A percentile compares a stretch with the other conserved stretches of the same genome.
These are phyloP conservation scores for Bombus balteatus DNA, from an alignment of 1,140 invertebrate genomes.

Conservation along the genomic window DNA sequence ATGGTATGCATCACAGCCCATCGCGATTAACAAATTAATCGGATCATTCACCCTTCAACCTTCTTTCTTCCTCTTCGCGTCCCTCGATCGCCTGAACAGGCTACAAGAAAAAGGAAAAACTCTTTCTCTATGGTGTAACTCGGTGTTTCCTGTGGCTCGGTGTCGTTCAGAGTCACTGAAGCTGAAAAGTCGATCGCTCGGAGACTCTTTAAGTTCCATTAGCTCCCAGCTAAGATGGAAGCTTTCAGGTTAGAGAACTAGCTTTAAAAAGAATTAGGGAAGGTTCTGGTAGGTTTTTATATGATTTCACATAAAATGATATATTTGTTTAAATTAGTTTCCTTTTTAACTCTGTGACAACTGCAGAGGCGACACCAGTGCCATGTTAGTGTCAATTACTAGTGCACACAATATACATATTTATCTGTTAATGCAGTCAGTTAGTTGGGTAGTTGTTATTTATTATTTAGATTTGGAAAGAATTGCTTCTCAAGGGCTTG, in stretches of 20 bases:
- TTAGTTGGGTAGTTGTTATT: too few species aligned
- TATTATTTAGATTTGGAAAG: too few species aligned
- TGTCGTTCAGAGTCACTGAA: slow-evolving; percentile 14
- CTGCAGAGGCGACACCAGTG: neutral
- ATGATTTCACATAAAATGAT: neutral
- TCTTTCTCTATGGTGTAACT: neutral
- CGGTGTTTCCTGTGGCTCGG: neutral
- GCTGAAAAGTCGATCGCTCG: neutral
- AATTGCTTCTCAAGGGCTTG: too few species aligned
- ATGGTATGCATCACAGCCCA: neutral
- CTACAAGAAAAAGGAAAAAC: neutral
- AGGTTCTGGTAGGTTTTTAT: neutral
- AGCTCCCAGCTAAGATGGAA: neutral
- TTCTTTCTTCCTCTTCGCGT: neutral
- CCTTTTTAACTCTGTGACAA: neutral
- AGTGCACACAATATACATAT: neutral
- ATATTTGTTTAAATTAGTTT: neutral
- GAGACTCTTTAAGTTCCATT: too few species aligned
- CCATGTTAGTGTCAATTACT: neutral
- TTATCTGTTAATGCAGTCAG: neutral
- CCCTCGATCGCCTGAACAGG: slow-evolving; percentile 1
- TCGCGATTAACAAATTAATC: slow-evolving; percentile 36
- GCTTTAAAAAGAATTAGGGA: neutral
- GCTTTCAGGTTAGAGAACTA: neutral
- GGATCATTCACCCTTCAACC: slow-evolving; percentile 7